These are phyloP conservation scores for Eidolon dupreanum DNA, from an alignment of 2,797 vertebrate species.

Conservation along the genomic window DNA sequence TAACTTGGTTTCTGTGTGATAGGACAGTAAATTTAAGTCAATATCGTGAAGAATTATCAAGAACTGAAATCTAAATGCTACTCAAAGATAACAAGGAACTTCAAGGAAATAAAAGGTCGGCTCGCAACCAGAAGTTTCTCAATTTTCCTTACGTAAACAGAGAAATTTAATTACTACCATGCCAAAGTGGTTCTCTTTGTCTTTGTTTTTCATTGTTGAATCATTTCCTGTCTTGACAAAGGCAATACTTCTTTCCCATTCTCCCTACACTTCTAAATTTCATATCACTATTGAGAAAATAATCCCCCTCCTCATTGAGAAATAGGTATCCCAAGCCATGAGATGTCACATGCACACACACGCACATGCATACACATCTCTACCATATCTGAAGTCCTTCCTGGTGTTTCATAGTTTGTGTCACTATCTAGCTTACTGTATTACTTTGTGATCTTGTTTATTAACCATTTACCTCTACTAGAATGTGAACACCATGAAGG, in stretches of 20 bases:
- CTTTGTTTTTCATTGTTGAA: slow-evolving; percentile 65
- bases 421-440: background rate
- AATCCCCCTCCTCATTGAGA: background rate
- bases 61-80: background rate
- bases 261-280: background rate
- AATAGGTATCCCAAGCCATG: background rate
- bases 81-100: background rate
- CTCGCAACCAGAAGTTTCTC: slow-evolving; percentile 53
- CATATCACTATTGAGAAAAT: background rate
- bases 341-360: too few species aligned
- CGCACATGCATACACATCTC: fast-evolving
- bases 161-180: slow-evolving; percentile 55
- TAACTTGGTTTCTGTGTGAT: background rate
- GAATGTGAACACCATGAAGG: background rate
- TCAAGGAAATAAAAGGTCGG: slow-evolving; percentile 36
- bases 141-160: slow-evolving; percentile 61
- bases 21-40: background rate
- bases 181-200: background rate
- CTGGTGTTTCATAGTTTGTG: fast-evolving
- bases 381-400: background rate
- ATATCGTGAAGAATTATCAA: background rate
- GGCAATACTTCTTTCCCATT: background rate
- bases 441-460: background rate
- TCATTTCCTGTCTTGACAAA: slow-evolving; percentile 75
- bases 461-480: background rate